These are phyloP conservation scores for Gymnobelideus leadbeateri DNA, from an alignment of 2,113 vertebrate species.

Conservation along the genomic window DNA sequence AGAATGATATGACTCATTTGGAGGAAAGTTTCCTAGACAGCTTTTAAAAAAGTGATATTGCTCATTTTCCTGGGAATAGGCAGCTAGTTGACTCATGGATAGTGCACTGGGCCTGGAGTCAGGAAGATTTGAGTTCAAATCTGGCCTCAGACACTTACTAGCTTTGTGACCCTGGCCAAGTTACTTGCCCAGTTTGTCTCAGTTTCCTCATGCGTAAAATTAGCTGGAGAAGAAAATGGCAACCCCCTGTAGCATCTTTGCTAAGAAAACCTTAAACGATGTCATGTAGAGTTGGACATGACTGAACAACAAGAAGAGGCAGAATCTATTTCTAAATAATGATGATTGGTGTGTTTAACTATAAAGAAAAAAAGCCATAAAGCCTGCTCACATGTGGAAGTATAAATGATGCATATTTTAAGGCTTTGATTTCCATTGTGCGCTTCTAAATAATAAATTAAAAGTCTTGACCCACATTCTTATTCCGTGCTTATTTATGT, in stretches of 20 bases:
- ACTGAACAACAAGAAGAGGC: not conserved
- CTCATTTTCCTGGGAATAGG: not conserved
- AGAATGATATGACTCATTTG: not conserved
- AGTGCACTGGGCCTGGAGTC: not conserved
- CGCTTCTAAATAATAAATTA: not conserved
- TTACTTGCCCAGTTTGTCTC: not conserved
- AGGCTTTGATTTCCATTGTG: not conserved
- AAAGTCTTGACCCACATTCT: not conserved
- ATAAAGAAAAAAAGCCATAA: not conserved
- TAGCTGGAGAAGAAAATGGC: not conserved
- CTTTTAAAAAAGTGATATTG: not conserved
- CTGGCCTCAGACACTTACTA: not conserved
- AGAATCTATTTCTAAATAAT: not conserved
- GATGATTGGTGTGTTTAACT: not conserved
- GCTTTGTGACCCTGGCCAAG: not conserved
- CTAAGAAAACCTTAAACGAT: not conserved
- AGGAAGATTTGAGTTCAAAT: not conserved
- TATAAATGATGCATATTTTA: not conserved
- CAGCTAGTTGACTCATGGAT: not conserved
- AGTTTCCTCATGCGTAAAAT: not conserved
- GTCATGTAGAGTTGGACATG: not conserved
- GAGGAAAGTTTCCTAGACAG: not conserved
- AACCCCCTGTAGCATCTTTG: not conserved
- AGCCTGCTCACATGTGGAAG: not conserved
- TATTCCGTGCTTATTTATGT: not conserved